Base-by-base conservation (phyloP, 1,140 invertebrate species). In the Phymastichus coffea region DNA sequence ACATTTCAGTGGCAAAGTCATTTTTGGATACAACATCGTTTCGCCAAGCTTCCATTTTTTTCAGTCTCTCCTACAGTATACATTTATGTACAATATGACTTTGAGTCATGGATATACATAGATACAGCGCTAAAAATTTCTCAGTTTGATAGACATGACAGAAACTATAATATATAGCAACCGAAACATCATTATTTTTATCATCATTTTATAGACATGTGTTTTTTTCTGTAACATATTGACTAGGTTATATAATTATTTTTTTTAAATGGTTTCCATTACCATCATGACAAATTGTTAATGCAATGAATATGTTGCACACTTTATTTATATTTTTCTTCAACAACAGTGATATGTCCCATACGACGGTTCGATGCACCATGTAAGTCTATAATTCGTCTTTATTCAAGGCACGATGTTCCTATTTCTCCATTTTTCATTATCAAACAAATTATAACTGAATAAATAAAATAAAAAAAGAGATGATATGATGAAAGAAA, bases 311-410 rank as follows among this genome's bases (percentile, higher is more conserved):
- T 35, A 26, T 22, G 28, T 22, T 37, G 26, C 9, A 26, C 49
- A 53, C 37, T 19, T 43, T 43, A 20, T 43, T 43, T 9, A 9
- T 20, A 43, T 52, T 40, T 23, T 17, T 54, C 37, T 30, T 33
- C 17, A 55, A 55, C 28, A 44, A 46, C n/a, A 46, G 33, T 55
- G 25, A 46, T 55, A 57, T 48, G 44, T 57, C 15, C 33, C n/a
- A 37, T 12, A 22, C 28, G 25, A 55, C 28, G 19, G 17, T 55
- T 55, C 53, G 30, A 43, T 40, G 37, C 44, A 30, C 15, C 28
- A 20, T 41, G 28, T 37, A 22, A 25, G 8, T 48, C 19, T 15
- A n/a, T 28, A 28, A 57, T 57, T 57, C 47, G 48, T 58, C 17
- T 44, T 30, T 43, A 4, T 44, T 37, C 26, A 52, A 59, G 48